Evolutionary conservation across 2,113 vertebrate species (phyloP).

Genomic region (Paraplagusia blochii): DNA sequence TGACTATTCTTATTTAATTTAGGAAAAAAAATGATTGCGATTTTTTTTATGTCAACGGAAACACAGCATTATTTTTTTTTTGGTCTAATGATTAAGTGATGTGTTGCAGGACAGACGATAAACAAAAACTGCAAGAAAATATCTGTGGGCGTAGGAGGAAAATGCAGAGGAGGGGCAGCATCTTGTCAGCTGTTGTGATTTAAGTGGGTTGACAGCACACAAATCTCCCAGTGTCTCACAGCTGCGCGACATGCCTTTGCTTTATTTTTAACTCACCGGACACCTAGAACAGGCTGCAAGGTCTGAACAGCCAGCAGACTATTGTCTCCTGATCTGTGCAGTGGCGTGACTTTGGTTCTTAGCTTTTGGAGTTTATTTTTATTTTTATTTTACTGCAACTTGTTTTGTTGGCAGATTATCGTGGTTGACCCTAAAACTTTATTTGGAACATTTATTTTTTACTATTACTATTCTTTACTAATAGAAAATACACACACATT

Average conservation of each 20-base stretch:
- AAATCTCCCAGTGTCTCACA: constrained; percentile 76
- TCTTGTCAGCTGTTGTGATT: constrained; percentile 85
- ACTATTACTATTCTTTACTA: too few species aligned
- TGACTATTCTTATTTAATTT: too few species aligned
- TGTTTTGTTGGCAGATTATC: too few species aligned
- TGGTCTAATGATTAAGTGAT: constrained; percentile 17
- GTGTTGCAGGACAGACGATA: constrained; percentile 3
- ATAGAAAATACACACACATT: too few species aligned
- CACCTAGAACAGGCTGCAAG: constrained; percentile 57
- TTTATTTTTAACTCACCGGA: constrained; percentile 78
- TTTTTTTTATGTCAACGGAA: too few species aligned
- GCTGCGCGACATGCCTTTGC: constrained; percentile 78
- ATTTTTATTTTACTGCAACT: too few species aligned
- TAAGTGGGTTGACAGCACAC: constrained; percentile 74
- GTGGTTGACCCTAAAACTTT: too few species aligned
- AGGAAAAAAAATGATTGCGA: too few species aligned
- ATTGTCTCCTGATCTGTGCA: constrained; percentile 49
- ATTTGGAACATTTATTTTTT: too few species aligned
- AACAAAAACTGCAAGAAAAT: constrained; percentile 19
- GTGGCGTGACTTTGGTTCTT: constrained; percentile 14
- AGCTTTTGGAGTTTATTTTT: too few species aligned
- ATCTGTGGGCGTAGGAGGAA: constrained; percentile 28
- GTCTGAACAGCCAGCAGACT: constrained; percentile 28
- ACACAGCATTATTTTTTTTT: too few species aligned
- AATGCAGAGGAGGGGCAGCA: constrained; percentile 31